Conservation (phyloP, 1,140 invertebrate species). For the Diabrotica undecimpunctata region DNA sequence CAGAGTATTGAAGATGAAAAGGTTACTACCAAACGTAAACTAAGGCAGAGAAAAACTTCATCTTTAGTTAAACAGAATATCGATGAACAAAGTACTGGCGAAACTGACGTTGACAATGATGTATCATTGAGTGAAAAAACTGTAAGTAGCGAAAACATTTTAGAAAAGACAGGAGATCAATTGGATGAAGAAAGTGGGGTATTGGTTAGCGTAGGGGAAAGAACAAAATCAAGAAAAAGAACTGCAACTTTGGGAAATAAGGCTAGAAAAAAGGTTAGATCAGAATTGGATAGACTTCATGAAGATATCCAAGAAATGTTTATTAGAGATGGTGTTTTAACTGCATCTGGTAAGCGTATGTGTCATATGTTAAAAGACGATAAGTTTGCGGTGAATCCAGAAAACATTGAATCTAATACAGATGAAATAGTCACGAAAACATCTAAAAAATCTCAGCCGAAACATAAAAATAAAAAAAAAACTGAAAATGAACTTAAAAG, state of each 20-base stretch:
- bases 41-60: not conserved
- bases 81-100: not conserved
- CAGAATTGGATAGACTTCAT: conserved; percentile 59
- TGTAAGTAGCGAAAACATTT: not conserved
- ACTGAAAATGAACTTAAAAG: conserved; percentile 7
- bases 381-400: conserved; percentile 15
- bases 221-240: conserved; percentile 37
- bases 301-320: conserved; percentile 67
- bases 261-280: conserved; percentile 34
- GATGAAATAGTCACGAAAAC: conserved; percentile 12
- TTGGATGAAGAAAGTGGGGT: conserved; percentile 16
- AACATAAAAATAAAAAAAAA: conserved; percentile 19
- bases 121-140: not conserved
- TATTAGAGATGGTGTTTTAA: conserved; percentile 59
- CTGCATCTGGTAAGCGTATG: conserved; percentile 53
- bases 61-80: not conserved
- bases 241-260: conserved; percentile 17
- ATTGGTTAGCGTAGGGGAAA: conserved; percentile 32
- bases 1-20: conserved; percentile 11
- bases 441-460: conserved; percentile 24
- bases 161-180: not conserved
- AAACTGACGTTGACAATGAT: not conserved
- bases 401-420: not conserved
- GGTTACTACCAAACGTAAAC: not conserved
- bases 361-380: conserved; percentile 46